These are phyloP conservation scores for Zelleria hepariella DNA, from an alignment of 2,888 invertebrate species.

Conservation along the genomic window DNA sequence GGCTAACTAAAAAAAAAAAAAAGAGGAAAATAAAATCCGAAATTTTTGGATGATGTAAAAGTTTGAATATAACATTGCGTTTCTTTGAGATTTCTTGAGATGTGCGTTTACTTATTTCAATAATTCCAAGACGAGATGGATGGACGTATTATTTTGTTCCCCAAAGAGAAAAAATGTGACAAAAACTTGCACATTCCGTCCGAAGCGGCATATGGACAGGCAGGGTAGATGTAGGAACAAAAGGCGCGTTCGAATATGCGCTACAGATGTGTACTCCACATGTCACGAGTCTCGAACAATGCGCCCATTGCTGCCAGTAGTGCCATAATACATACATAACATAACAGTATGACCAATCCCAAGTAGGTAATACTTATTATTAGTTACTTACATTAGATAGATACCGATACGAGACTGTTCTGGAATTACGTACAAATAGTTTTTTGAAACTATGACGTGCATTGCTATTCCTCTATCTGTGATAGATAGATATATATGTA, in stretches of 20 bases:
- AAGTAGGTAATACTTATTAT: too few species aligned
- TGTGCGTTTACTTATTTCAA: too few species aligned
- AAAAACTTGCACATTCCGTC: slow-evolving; percentile 46
- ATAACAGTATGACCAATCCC: background rate
- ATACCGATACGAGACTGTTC: too few species aligned
- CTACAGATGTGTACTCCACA: slow-evolving; percentile 50
- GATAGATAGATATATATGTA: too few species aligned
- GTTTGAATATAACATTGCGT: background rate
- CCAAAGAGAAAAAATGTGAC: slow-evolving; percentile 31
- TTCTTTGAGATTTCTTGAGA: background rate
- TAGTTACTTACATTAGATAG: too few species aligned
- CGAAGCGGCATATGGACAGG: slow-evolving; percentile 43
- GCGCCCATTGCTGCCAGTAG: background rate
- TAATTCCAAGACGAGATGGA: background rate
- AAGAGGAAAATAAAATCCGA: too few species aligned
- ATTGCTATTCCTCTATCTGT: too few species aligned
- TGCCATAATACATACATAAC: background rate
- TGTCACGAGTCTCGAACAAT: background rate
- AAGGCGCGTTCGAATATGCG: slow-evolving; percentile 59
- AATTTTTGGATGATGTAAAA: too few species aligned
- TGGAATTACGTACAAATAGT: too few species aligned
- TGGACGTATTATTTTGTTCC: background rate
- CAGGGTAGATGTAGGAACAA: slow-evolving; percentile 31
- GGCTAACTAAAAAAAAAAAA: too few species aligned
- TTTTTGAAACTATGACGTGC: too few species aligned